Evolutionary conservation across 2,113 vertebrate genomes (phyloP), one percentile per base, ranked within the genome.

Genomic region (Oreotragus oreotragus): DNA sequence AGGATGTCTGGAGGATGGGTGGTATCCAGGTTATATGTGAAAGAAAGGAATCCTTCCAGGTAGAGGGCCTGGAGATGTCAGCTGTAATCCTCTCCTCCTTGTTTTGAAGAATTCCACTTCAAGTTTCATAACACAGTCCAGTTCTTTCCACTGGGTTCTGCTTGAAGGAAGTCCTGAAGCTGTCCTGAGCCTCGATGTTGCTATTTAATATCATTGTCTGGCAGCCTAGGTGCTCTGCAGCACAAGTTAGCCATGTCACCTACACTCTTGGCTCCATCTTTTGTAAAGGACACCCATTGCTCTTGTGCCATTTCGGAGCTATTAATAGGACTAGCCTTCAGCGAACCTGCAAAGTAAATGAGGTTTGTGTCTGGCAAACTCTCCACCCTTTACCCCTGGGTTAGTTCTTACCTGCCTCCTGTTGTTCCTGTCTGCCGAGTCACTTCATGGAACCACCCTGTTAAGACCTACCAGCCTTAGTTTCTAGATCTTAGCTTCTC

Each of bases 31-130:
- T 19, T 49, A 23, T 21, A 16, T 30, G 73, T 30, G 3, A 60
- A 36, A 76, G 33, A 58, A 53, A 39, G 36, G 49, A 25, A 23
- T 21, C 53, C 14, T 60, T 36, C 17, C 15, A 51, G 14, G 12
- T 9, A 5, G 39, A 15, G 6, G n/a, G 15, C 33, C n/a, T n/a
- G 28, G 28, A n/a, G 33, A 51, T 0, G 0, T 55, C 57, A 1
- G 25, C 49, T 39, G 1, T 60, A 15, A 23, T 47, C 43, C 49
- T 66, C 33, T 53, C 21, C 57, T 88, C 47, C 15, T 12, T 2
- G 11, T 86, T 19, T 62, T 62, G 17, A 83, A 90, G 86, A 84
- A 58, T 92, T 49, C 27, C 39, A 47, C 47, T 66, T 57, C 2
- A 55, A 60, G 12, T 55, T 64, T 96, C 49, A 17, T 9, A 16